Evolutionary conservation across 2,888 invertebrate genomes (phyloP).

Genomic region (Synergus gifuensis): DNA sequence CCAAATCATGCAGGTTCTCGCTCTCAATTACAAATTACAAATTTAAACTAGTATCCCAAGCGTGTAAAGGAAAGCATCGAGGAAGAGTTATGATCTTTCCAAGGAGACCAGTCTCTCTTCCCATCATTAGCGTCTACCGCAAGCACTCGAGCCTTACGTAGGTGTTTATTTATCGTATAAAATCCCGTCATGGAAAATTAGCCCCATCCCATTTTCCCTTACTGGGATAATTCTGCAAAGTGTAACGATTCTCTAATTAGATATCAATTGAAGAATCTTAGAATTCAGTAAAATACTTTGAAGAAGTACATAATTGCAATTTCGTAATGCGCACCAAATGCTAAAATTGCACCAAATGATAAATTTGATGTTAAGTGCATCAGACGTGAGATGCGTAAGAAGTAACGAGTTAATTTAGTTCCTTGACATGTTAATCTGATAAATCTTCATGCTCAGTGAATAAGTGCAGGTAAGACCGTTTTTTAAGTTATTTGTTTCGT

Average conservation of each 20-base stretch:
- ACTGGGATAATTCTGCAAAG: not conserved
- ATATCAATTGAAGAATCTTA: not conserved
- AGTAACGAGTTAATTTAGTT: not conserved
- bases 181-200: slow-evolving; percentile 20
- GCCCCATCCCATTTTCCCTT: slow-evolving; percentile 5
- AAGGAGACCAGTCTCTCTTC: slow-evolving; percentile 40
- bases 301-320: not conserved
- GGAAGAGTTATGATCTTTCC: slow-evolving; percentile 48
- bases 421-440: not conserved
- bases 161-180: slow-evolving; percentile 33
- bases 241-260: slow-evolving; percentile 6
- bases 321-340: not conserved
- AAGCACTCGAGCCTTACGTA: slow-evolving; percentile 34
- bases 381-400: not conserved
- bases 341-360: not conserved
- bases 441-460: not conserved
- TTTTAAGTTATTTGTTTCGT: not conserved
- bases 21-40: slow-evolving; percentile 45
- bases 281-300: not conserved
- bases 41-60: slow-evolving; percentile 44
- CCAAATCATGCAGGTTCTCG: not conserved
- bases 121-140: slow-evolving; percentile 51
- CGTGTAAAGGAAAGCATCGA: slow-evolving; percentile 40
- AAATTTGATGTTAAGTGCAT: not conserved
- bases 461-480: not conserved